phyloP scores from a whole-genome alignment of 2,113 vertebrate species.

The Saguinus midas region DNA sequence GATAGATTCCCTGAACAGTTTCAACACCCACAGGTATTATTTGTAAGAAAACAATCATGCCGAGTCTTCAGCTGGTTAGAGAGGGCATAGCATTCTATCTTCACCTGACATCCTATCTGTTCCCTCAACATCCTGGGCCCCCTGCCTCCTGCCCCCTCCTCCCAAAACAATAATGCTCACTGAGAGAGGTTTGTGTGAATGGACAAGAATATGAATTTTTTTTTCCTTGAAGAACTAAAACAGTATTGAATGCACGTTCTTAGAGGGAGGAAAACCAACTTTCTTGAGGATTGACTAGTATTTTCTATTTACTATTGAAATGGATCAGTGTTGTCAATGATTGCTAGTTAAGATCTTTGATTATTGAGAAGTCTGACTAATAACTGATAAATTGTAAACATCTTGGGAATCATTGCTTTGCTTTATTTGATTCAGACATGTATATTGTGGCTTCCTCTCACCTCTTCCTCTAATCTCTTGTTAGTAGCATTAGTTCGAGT shows the following conservation, averaged over 20 bases:
- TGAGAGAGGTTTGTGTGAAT: constrained; percentile 83
- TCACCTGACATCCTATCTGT: constrained; percentile 85
- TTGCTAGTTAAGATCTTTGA: constrained; percentile 71
- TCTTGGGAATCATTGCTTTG: constrained; percentile 44
- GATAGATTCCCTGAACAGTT: constrained; percentile 84
- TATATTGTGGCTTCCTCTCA: background rate
- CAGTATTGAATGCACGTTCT: constrained; percentile 75
- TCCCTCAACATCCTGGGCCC: constrained; percentile 78
- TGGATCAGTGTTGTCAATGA: constrained; percentile 78
- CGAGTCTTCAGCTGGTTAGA: constrained; percentile 85
- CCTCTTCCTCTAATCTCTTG: constrained; percentile 40
- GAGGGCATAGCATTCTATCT: constrained; percentile 85
- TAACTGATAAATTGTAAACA: constrained; percentile 31
- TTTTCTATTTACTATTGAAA: constrained; percentile 75
- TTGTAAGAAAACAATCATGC: constrained; percentile 88
- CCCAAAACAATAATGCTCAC: constrained; percentile 80
- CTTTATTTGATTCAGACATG: constrained; percentile 37
- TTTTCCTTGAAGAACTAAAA: constrained; percentile 65
- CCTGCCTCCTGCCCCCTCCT: constrained; percentile 81
- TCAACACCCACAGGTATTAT: constrained; percentile 90
- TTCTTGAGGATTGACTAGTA: constrained; percentile 81
- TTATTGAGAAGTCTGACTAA: constrained; percentile 72
- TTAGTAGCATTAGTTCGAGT: background rate
- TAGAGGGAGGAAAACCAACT: constrained; percentile 70
- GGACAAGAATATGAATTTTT: constrained; percentile 83